A percentile compares a stretch with the other conserved stretches of the same genome.
Conservation (phyloP, 2,888 invertebrate species). For the Alloscopus bannaensis region DNA sequence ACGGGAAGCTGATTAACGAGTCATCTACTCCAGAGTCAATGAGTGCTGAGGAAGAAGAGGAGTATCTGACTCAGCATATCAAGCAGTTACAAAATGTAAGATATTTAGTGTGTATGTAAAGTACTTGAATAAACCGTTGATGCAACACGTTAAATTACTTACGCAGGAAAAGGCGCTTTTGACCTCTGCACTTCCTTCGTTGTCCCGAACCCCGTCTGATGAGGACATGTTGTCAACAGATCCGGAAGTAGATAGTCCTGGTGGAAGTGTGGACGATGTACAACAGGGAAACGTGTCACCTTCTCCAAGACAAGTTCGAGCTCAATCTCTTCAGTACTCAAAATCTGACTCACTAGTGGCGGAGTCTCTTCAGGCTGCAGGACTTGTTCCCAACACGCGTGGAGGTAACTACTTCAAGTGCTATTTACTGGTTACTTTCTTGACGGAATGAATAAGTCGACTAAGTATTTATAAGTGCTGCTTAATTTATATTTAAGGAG, state of each 20-base stretch:
- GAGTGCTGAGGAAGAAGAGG: conserved; percentile 73
- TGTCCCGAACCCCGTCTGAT: conserved; percentile 89
- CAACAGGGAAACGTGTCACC: conserved; percentile 64
- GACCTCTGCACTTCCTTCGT: conserved; percentile 86
- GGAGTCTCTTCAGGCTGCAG: conserved; percentile 46
- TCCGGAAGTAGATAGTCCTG: conserved; percentile 82
- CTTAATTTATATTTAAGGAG: too few relatives aligned
- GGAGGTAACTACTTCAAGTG: conserved; percentile 16
- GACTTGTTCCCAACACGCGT: conserved; percentile 11
- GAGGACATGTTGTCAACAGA: conserved; percentile 87
- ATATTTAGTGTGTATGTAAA: too few relatives aligned
- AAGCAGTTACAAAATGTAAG: conserved; percentile 70
- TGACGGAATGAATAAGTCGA: neutral
- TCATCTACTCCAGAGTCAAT: conserved; percentile 69
- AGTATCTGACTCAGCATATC: conserved; percentile 70
- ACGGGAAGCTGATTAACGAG: conserved; percentile 63
- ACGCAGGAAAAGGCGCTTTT: conserved; percentile 87
- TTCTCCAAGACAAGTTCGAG: conserved; percentile 66
- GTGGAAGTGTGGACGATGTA: conserved; percentile 79
- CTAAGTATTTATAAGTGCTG: too few relatives aligned
- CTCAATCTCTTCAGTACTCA: conserved; percentile 70
- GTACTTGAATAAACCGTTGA: neutral
- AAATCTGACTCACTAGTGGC: conserved; percentile 66
- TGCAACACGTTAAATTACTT: neutral
- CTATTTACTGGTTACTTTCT: neutral